Conservation (phyloP, 2,797 vertebrate species). For the Peromyscus aztecus region DNA sequence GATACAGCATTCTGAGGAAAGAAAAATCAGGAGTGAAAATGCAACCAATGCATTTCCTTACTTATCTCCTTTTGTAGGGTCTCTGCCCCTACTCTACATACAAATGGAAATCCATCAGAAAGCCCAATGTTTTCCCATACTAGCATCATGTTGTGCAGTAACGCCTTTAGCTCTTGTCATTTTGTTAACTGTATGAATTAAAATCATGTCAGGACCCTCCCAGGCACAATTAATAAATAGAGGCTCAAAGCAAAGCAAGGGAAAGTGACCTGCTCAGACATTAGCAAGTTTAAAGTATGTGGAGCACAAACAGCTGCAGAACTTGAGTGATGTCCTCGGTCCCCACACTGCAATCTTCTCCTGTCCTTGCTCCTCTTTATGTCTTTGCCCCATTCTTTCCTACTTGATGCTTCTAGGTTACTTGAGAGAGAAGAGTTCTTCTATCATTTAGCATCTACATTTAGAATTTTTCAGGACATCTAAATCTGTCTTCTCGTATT, state of each 20-base stretch:
- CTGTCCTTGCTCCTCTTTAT: not conserved
- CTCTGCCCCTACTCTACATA: not conserved
- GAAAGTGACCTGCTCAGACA: not conserved
- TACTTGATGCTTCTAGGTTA: not conserved
- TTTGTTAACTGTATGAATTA: not conserved
- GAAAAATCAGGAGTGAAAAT: not conserved
- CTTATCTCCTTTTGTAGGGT: not conserved
- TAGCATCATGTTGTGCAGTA: not conserved
- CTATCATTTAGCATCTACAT: not conserved
- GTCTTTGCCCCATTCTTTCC: constrained; percentile 14
- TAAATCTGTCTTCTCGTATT: not conserved
- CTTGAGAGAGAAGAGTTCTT: not conserved
- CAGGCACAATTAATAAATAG: not conserved
- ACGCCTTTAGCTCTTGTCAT: not conserved
- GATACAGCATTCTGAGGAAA: not conserved
- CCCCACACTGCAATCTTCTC: not conserved
- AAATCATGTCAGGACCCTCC: not conserved
- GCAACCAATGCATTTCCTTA: not conserved
- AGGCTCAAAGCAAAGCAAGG: not conserved
- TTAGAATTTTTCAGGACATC: not conserved
- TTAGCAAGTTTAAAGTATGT: not conserved
- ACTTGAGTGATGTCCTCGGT: not conserved
- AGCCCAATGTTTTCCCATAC: not conserved
- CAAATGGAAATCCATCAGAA: not conserved
- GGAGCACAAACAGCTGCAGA: not conserved